Evolutionary conservation across 2,888 invertebrate genomes (phyloP), one percentile per base, ranked within the genome.

Genomic region (Mythimna impura): DNA sequence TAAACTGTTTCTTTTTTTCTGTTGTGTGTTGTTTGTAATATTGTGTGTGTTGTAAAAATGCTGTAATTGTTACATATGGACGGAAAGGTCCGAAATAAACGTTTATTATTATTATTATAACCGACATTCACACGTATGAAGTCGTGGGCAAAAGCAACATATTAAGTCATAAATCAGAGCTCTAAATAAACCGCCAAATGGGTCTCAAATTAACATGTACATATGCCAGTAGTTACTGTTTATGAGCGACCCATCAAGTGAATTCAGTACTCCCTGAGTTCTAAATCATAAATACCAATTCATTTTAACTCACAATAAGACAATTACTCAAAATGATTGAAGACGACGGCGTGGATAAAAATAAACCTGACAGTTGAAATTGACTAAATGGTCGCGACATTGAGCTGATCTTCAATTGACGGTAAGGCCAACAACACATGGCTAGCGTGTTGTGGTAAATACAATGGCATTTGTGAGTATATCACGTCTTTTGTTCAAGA

Each of bases 381-480:
- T 77, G 66, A 62, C 65, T 63, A 50, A 74, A 74, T 76, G 58
- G 71, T 50, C 74, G 25, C 67, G 75, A 71, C 82, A 84, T 78
- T 64, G 65, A 76, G 69, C 34, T 73, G 62, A 71, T 73, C 67
- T 57, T 60, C 61, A 80, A 71, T 75, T 82, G 70, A 54, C 22
- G 40, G 10, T 50, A 47, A 74, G 25, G n/a, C 74, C 30, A 9
- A 22, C 25, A 10, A 25, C 36, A 36, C 62, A 25, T 81, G 62
- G 47, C 12, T 22, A 36, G 52, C 9, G 20, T 25, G 30, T 20
- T 30, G 17, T 12, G 20, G 9, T 12, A 10, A 54, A 40, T 34
- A 6, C 22, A 54, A 47, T 30, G 1, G 12, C 22, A 12, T 52
- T 25, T 36, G 36, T 5, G 25, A 54, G 12, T 36, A 40, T 20